Evolutionary conservation across 2,888 invertebrate species (phyloP), one percentile per base, ranked within the genome.

Genomic region (Pristionchus arcanus): DNA sequence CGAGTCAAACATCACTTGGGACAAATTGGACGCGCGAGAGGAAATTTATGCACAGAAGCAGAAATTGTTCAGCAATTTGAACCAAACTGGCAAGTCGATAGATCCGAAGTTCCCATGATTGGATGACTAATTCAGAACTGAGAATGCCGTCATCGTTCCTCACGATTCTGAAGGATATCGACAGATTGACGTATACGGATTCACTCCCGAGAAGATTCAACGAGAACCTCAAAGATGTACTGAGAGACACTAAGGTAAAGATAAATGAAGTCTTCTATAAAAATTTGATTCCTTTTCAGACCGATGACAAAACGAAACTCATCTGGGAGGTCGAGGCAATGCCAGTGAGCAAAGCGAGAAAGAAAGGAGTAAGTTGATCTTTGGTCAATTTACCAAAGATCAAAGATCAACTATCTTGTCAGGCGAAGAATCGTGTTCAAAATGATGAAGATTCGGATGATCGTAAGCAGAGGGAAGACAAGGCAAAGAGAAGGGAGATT

Each of bases 301-400:
- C 63, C 5, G 21, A 74, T 37, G 74, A 74, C 2, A 74, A 74
- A 21, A 37, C 74, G 13, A 15, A 4, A 7, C 37, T 74, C 21
- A 34, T 37, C 37, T 74, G 74, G 74, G 31, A 68, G 31, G 4
- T 0, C 0, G 31, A 34, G 74, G 25, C 16, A 11, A 34, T 34
- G 74, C 37, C 74, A 11, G 74, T 34, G 19, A 74, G 74, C 74
- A 74, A 37, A 42, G 19, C 34, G 37, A 74, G 74, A 37, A 74
- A 74, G 74, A 74, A 74, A 74, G 37, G 21, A 74, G 74, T 74
- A n/a, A 63, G 59, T 74, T 74, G 74, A 74, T 74, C 74, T 74
- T 37, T 74, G 74, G 21, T 21, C 37, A 16, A 5, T 63, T n/a
- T 21, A 21, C 11, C 42, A 9, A 9, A 49, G 13, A 49, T 49